These are phyloP conservation scores for Apis cerana DNA, from an alignment of 1,140 invertebrate genomes.

Conservation along the genomic window DNA sequence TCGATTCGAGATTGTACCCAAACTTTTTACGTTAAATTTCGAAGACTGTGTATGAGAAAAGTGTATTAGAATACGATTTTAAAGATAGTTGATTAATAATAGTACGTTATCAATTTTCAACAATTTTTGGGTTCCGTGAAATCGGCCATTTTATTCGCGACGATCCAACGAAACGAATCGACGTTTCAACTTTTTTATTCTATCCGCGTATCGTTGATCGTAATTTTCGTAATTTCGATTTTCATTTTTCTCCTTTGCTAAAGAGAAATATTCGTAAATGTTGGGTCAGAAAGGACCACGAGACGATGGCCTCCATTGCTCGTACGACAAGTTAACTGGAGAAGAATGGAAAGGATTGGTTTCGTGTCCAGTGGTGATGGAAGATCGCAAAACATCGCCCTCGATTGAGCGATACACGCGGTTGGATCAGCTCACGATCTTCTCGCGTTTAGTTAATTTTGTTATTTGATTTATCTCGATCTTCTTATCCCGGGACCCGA, in stretches of 20 bases:
- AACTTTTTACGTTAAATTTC: too few species aligned
- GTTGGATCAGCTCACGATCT: constrained; percentile 68
- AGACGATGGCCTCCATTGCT: not conserved
- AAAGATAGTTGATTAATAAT: too few species aligned
- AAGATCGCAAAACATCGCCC: constrained; percentile 49
- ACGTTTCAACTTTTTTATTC: too few species aligned
- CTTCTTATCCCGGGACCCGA: constrained; percentile 70
- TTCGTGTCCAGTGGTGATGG: constrained; percentile 36
- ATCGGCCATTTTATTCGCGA: too few species aligned
- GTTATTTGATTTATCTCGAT: constrained; percentile 80
- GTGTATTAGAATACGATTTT: too few species aligned
- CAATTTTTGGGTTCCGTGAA: too few species aligned
- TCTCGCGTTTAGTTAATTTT: constrained; percentile 80
- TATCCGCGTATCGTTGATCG: too few species aligned
- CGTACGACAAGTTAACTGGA: not conserved
- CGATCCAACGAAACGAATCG: too few species aligned
- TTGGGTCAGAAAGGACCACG: not conserved
- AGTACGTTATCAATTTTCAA: too few species aligned
- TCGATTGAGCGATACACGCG: constrained; percentile 67
- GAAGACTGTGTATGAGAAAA: too few species aligned
- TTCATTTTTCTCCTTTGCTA: not conserved
- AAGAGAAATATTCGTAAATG: too few species aligned
- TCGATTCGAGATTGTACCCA: too few species aligned
- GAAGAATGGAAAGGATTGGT: not conserved
- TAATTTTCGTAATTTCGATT: not conserved